Evolutionary conservation across 2,113 vertebrate species (phyloP), one percentile per base, ranked within the genome.

Genomic region (Rhea pennata): DNA sequence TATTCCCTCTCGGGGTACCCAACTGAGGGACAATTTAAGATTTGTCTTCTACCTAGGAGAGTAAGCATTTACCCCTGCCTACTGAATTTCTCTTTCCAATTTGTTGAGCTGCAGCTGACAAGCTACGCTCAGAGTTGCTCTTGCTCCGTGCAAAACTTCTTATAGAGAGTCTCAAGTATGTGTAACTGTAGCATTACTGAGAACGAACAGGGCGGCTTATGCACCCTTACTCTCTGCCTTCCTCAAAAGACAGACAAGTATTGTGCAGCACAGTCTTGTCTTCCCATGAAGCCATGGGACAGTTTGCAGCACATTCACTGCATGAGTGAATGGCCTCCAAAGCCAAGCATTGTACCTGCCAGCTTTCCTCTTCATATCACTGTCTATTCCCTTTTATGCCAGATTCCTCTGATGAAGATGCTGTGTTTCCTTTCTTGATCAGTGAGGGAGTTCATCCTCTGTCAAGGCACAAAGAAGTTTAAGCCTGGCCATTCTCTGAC

Each of bases 391-490:
- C 6, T 70, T 91, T 24, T 16, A 15, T 15, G 73, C 29, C 16
- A 72, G 5, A 19, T 71, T 70, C 33, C 54, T 58, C 11, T 2
- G 8, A 21, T 50, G 15, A 13, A 2, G 2, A 21, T 26, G 31
- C 42, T 82, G 31, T 77, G 12, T 51, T 58, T 16, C 10, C 23
- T 64, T 33, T 74, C 51, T 27, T 70, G 14, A 65, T 20, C 0
- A 0, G 6, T 1, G 0, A 9, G 9, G 15, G 8, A 58, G 23
- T 58, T 50, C 5, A 21, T 27, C 31, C 46, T 10, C 36, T 62
- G 42, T 22, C 59, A 67, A 17, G 16, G 17, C 1, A 4, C 23
- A 50, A 71, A 39, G 44, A 65, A 70, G 40, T 11, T 10, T 39
- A 84, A 88, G 20, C 29, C 51, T 71, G 20, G 23, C 9, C 29